Evolutionary conservation across 2,888 invertebrate species (phyloP).

Genomic region (Heliconius charithonia): DNA sequence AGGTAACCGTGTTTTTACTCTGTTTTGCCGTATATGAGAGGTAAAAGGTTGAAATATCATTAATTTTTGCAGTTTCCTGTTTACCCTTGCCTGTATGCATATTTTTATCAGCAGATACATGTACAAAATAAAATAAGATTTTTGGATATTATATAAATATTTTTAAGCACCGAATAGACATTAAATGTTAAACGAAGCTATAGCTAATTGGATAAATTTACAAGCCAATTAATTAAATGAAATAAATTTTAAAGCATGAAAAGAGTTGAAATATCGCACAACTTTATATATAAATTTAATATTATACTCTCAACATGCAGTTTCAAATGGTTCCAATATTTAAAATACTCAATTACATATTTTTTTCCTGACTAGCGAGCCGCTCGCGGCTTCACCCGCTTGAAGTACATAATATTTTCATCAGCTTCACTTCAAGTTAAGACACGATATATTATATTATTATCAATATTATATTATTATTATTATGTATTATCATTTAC

Average conservation of each 20-base stretch:
- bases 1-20: no score
- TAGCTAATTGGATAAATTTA: conserved; percentile 24
- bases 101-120: neutral
- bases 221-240: conserved; percentile 14
- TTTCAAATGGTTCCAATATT: conserved; percentile 10
- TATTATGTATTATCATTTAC: no score
- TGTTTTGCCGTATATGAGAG: no score
- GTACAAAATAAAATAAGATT: neutral
- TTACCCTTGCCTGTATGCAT: neutral
- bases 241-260: conserved; percentile 18
- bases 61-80: no score
- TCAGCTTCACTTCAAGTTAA: no score
- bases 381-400: no score
- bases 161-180: neutral
- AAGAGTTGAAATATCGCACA: conserved; percentile 9
- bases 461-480: no score
- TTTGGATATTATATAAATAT: neutral
- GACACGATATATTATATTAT: no score
- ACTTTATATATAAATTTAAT: conserved; percentile 18
- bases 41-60: no score
- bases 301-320: neutral
- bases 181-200: conserved; percentile 17
- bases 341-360: conserved; percentile 1
- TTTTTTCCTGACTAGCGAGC: no score
- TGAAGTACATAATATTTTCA: no score